A percentile compares a stretch with the other conserved stretches of the same genome.
Evolutionary conservation across 1,140 invertebrate species (phyloP).

Genomic region (Gryon sp.): DNA sequence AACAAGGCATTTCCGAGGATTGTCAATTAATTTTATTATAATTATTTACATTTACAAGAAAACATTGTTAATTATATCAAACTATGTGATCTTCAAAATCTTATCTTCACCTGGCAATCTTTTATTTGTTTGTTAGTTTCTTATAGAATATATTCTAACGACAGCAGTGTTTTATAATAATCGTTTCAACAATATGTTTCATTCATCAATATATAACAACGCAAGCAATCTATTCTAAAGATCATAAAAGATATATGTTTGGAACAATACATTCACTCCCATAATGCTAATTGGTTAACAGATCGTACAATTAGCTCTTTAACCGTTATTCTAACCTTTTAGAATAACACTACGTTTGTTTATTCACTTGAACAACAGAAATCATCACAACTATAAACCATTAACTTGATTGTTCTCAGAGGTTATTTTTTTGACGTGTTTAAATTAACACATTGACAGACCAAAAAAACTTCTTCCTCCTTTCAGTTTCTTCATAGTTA

Average conservation of each 20-base stretch:
- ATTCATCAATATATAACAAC: no score
- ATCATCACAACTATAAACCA: constrained; percentile 35
- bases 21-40: no score
- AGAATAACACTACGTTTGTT: constrained; percentile 16
- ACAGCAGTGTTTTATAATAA: no score
- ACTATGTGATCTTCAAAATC: no score
- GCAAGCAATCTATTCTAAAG: no score
- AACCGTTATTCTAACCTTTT: constrained; percentile 35
- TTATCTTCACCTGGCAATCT: no score
- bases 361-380: constrained; percentile 35
- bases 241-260: constrained; percentile 37
- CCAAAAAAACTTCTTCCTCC: constrained; percentile 8
- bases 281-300: constrained; percentile 50
- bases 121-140: no score
- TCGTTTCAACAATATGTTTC: no score
- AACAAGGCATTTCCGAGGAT: no score
- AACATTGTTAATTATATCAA: no score
- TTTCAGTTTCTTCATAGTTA: constrained; percentile 1
- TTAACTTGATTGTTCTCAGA: constrained; percentile 42
- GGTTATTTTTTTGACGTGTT: constrained; percentile 20
- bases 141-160: no score
- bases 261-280: constrained; percentile 30
- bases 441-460: constrained; percentile 33
- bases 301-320: constrained; percentile 38
- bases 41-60: no score